Conservation (phyloP, 2,113 vertebrate species). For the Panthera leo region DNA sequence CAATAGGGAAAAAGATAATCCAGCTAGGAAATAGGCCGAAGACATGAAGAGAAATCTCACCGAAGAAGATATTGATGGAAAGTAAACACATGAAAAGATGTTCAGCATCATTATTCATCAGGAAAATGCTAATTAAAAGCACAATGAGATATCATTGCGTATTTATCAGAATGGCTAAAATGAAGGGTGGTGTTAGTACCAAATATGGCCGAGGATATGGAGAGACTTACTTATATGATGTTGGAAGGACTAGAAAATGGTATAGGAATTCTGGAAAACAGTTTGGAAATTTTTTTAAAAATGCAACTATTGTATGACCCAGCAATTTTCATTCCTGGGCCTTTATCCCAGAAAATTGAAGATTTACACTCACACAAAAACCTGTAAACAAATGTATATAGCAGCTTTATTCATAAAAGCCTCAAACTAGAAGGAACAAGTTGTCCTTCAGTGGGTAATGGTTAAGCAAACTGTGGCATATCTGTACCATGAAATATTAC, state of each 20-base stretch:
- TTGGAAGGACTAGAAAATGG: background rate
- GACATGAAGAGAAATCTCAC: background rate
- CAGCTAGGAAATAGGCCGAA: background rate
- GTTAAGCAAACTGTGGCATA: background rate
- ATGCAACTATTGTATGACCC: background rate
- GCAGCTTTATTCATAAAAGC: background rate
- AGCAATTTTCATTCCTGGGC: background rate
- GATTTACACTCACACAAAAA: background rate
- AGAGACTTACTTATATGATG: background rate
- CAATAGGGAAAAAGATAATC: background rate
- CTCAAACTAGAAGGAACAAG: background rate
- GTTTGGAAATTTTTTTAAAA: background rate
- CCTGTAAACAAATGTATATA: background rate
- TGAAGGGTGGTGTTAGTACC: background rate
- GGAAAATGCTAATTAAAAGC: background rate
- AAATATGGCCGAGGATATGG: background rate
- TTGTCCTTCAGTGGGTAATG: background rate
- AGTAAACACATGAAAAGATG: background rate
- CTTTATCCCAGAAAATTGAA: background rate
- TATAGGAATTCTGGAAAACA: background rate
- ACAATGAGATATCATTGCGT: too few relatives aligned
- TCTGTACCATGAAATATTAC: background rate
- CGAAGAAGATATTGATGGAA: background rate
- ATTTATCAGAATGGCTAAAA: background rate
- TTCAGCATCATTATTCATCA: background rate